phyloP scores from a whole-genome alignment of 2,888 invertebrate species.

The Imbricaverruca yamaguchii region DNA sequence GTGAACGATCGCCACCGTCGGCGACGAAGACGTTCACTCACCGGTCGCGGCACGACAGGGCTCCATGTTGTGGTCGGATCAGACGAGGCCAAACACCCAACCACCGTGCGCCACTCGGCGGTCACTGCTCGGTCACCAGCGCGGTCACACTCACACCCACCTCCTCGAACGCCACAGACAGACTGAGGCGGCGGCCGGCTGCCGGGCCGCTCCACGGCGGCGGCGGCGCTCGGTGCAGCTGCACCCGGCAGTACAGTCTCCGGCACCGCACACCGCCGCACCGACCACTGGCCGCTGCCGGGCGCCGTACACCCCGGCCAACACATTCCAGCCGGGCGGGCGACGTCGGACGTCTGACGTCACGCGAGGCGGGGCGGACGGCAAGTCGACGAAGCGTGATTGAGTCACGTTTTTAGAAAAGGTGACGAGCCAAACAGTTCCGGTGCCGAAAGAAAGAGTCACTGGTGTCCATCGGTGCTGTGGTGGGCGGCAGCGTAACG shows the following conservation, averaged over 20 bases:
- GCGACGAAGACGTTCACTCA: neutral
- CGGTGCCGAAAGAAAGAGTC: neutral
- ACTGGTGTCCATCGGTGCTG: too few species aligned
- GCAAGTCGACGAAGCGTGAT: neutral
- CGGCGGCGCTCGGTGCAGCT: neutral
- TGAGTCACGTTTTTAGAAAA: neutral
- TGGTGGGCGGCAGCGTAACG: too few species aligned
- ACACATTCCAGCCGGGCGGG: neutral
- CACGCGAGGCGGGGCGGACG: neutral
- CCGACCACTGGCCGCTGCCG: neutral
- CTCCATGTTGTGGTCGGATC: neutral
- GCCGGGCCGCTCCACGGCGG: neutral
- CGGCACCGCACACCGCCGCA: neutral
- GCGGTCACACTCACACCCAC: neutral
- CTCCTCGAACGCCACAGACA: neutral
- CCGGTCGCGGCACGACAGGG: neutral
- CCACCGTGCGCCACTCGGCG: too few species aligned
- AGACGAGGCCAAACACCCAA: neutral
- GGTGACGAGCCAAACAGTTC: neutral
- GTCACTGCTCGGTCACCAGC: too few species aligned
- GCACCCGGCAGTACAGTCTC: slow-evolving; percentile 2
- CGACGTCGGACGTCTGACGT: neutral
- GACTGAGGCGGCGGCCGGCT: neutral
- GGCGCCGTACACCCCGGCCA: neutral
- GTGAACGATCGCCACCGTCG: too few species aligned